phyloP scores from a whole-genome alignment of 2,888 invertebrate genomes.

The Cinara cedri region DNA sequence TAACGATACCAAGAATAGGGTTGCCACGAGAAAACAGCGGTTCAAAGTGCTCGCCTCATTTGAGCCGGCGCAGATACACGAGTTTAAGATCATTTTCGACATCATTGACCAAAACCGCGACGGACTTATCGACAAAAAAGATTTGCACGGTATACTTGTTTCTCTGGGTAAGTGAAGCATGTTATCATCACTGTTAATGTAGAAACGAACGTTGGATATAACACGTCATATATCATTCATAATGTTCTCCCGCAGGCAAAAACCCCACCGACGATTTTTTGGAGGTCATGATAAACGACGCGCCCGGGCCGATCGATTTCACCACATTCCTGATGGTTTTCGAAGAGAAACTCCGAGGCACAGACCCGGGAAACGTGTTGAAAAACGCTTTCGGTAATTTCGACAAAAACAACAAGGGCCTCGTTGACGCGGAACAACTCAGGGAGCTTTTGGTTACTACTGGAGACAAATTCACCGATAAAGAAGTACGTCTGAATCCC shows the following conservation, averaged over 20 bases:
- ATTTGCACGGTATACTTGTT: constrained; percentile 97
- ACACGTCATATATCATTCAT: not conserved
- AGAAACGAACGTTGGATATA: too few relatives aligned
- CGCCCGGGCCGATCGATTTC: constrained; percentile 98
- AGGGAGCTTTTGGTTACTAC: constrained; percentile 94
- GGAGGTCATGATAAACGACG: constrained; percentile 98
- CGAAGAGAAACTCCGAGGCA: constrained; percentile 96
- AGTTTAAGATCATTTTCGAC: constrained; percentile 99
- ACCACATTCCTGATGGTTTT: constrained; percentile 99
- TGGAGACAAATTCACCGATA: constrained; percentile 95
- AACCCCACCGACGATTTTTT: constrained; percentile 95
- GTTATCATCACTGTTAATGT: not conserved
- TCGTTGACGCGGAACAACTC: constrained; percentile 90
- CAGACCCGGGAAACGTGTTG: constrained; percentile 98
- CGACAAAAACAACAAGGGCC: constrained; percentile 93
- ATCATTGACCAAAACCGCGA: constrained; percentile 99
- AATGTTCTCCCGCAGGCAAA: constrained; percentile 71
- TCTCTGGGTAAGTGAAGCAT: constrained; percentile 75
- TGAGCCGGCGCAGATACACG: constrained; percentile 98
- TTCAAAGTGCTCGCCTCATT: constrained; percentile 99
- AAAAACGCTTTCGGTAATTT: constrained; percentile 99
- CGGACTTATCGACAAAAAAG: constrained; percentile 98
- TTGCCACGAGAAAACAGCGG: constrained; percentile 95
- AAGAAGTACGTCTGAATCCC: constrained; percentile 71
- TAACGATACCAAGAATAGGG: constrained; percentile 70